phyloP scores from a whole-genome alignment of 2,888 invertebrate genomes.

The Caenorhabditis sulstoni region DNA sequence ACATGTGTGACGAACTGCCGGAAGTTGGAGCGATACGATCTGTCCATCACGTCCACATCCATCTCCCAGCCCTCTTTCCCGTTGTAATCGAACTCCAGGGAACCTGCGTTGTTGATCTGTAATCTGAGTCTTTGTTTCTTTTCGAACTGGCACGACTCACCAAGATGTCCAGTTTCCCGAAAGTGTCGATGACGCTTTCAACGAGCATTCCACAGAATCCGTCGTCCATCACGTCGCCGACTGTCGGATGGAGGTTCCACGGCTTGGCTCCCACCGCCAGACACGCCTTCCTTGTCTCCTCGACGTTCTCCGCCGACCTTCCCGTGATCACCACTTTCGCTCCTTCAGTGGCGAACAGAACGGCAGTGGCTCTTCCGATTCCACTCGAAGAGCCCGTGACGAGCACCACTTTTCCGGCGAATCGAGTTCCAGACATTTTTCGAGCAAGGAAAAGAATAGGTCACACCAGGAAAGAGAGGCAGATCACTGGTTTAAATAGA shows the following conservation, averaged over 20 bases:
- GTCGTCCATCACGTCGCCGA: conserved; percentile 60
- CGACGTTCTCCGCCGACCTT: conserved; percentile 49
- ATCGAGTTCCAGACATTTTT: conserved; percentile 33
- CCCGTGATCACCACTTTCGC: conserved; percentile 64
- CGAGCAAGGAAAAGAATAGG: no score
- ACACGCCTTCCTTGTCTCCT: conserved; percentile 43
- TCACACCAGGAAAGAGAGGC: neutral
- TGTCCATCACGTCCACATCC: conserved; percentile 60
- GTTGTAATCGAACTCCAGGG: conserved; percentile 46
- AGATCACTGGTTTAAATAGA: neutral
- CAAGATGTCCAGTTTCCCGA: conserved; percentile 62
- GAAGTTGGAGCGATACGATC: conserved; percentile 54
- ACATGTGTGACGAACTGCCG: conserved; percentile 39
- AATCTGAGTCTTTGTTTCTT: neutral
- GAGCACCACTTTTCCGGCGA: conserved; percentile 53
- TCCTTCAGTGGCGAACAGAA: conserved; percentile 57
- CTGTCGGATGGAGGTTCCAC: conserved; percentile 34
- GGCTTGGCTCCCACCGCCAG: conserved; percentile 43
- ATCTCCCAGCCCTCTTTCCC: conserved; percentile 62
- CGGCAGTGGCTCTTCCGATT: conserved; percentile 64
- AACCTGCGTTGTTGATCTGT: conserved; percentile 65
- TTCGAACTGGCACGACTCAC: conserved; percentile 7
- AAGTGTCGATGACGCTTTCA: conserved; percentile 34
- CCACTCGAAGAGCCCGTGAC: conserved; percentile 66
- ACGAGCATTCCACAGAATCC: conserved; percentile 47